phyloP scores from a whole-genome alignment of 2,113 vertebrate species.

The Grallaria varia region DNA sequence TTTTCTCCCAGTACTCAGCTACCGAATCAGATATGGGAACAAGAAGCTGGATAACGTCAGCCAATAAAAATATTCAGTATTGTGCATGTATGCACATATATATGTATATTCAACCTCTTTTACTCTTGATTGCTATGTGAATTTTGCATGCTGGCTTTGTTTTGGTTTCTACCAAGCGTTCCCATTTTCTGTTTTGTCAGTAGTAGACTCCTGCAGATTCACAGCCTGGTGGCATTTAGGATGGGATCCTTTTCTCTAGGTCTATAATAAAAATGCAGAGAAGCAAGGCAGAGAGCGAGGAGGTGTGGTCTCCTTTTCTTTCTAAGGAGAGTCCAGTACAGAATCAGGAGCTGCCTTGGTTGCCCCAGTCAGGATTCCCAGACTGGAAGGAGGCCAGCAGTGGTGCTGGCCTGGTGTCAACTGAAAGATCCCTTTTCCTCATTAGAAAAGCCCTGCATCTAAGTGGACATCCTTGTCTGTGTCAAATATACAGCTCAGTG shows the following conservation, averaged over 20 bases:
- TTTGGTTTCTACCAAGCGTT: not conserved
- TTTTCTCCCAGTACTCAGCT: not conserved
- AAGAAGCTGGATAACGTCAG: not conserved
- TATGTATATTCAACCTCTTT: not conserved
- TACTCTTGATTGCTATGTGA: not conserved
- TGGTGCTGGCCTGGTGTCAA: not conserved
- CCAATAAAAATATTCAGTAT: not conserved
- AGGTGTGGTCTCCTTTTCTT: not conserved
- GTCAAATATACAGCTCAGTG: not conserved
- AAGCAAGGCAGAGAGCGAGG: not conserved
- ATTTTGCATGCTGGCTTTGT: not conserved
- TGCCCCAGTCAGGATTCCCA: not conserved
- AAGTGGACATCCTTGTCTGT: not conserved
- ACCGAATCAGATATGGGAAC: not conserved
- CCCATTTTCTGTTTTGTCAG: not conserved
- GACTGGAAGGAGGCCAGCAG: not conserved
- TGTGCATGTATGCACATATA: not conserved
- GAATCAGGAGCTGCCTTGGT: accelerated
- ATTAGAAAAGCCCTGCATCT: not conserved
- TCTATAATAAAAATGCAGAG: not conserved
- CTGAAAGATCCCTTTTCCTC: not conserved
- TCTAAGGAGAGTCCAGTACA: accelerated
- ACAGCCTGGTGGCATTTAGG: not conserved
- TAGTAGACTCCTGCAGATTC: not conserved
- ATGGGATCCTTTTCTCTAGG: not conserved